Evolutionary conservation across 2,797 vertebrate species (phyloP).

Genomic region (Poeciliopsis paucimaculata): DNA sequence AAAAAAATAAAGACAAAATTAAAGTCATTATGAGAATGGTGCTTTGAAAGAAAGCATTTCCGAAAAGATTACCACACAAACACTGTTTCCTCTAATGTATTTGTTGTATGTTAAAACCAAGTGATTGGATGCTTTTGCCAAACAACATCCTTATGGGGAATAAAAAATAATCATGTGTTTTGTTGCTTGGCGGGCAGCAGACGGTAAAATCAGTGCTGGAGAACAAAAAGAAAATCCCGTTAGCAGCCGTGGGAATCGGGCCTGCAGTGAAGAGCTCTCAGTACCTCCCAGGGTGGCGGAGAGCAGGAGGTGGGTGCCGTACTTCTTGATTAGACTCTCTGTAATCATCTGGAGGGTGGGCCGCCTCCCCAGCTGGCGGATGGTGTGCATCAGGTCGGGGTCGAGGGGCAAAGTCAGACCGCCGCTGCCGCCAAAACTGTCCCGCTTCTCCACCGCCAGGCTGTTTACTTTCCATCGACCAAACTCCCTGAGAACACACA

Average conservation of each 20-base stretch:
- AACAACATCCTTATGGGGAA: slow-evolving; percentile 44
- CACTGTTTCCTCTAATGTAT: slow-evolving; percentile 28
- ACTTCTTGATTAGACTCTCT: slow-evolving; percentile 97
- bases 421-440: slow-evolving; percentile 76
- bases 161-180: slow-evolving; percentile 45
- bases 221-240: slow-evolving; percentile 40
- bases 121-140: slow-evolving; percentile 32
- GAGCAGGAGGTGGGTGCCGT: slow-evolving; percentile 94
- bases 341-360: slow-evolving; percentile 93
- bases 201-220: slow-evolving; percentile 43
- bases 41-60: background rate
- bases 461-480: slow-evolving; percentile 99
- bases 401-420: slow-evolving; percentile 90
- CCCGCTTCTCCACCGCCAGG: slow-evolving; percentile 90
- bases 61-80: background rate
- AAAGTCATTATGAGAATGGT: background rate
- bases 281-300: slow-evolving; percentile 97
- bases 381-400: slow-evolving; percentile 93
- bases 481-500: slow-evolving; percentile 88
- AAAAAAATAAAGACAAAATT: background rate
- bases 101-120: slow-evolving; percentile 37
- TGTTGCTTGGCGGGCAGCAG: slow-evolving; percentile 59
- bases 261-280: slow-evolving; percentile 53
- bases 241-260: slow-evolving; percentile 33
- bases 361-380: slow-evolving; percentile 91